Evolutionary conservation across 2,797 vertebrate genomes (phyloP).

Genomic region (Sphenopsis melanotis): DNA sequence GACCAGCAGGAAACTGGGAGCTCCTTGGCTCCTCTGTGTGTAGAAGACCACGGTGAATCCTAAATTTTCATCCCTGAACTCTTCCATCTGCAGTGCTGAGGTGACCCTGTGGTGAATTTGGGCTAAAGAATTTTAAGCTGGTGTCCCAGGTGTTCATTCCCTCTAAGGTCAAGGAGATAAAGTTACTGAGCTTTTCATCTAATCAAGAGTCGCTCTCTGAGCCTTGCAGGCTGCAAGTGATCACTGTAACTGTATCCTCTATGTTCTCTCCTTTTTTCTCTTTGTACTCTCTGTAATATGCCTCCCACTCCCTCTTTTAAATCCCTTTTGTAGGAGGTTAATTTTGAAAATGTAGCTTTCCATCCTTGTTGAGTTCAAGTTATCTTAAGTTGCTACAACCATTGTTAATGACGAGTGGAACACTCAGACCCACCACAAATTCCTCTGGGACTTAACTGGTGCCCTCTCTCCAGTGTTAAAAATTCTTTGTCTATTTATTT

Average conservation of each 20-base stretch:
- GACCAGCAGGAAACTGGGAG: neutral
- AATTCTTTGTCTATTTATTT: neutral
- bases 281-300: neutral
- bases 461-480: neutral
- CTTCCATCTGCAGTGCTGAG: neutral
- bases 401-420: neutral
- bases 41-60: neutral
- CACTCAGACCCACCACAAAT: neutral
- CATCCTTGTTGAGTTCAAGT: neutral
- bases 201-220: neutral
- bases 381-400: neutral
- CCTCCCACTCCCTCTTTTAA: conserved; percentile 27
- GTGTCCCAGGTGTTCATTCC: neutral
- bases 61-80: neutral
- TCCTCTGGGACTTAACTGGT: neutral
- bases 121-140: neutral
- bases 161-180: neutral
- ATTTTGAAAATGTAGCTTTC: conserved; percentile 48
- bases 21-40: neutral
- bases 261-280: neutral
- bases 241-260: neutral
- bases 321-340: conserved; percentile 48
- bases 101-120: neutral
- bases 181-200: neutral
- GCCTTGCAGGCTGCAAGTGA: neutral